Conservation (phyloP, 2,797 vertebrate genomes). For the Yasuhikotakia modesta region DNA sequence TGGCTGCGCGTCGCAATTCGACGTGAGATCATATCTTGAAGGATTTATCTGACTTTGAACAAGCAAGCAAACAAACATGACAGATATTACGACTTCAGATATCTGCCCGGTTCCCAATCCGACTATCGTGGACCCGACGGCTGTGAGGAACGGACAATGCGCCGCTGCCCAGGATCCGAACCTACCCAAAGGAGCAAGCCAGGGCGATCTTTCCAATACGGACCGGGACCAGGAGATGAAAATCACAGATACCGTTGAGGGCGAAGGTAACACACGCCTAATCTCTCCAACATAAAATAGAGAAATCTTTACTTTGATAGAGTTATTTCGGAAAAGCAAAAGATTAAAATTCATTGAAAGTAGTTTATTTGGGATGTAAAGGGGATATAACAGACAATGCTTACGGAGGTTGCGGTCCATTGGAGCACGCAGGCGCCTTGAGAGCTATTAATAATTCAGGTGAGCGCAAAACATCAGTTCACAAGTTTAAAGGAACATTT, state of each 20-base stretch:
- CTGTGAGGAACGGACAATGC: slow-evolving; percentile 75
- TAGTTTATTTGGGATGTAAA: slow-evolving; percentile 10
- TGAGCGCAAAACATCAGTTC: slow-evolving; percentile 13
- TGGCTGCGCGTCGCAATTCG: slow-evolving; percentile 69
- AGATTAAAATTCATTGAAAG: neutral
- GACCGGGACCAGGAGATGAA: slow-evolving; percentile 84
- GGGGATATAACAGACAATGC: slow-evolving; percentile 4
- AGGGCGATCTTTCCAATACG: slow-evolving; percentile 65
- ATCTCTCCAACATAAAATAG: neutral
- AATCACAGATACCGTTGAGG: slow-evolving; percentile 89
- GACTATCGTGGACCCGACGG: slow-evolving; percentile 77
- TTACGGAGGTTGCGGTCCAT: slow-evolving; percentile 19
- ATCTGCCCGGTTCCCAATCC: slow-evolving; percentile 76
- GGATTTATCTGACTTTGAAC: slow-evolving; percentile 44
- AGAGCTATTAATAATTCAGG: slow-evolving; percentile 44
- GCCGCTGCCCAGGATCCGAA: slow-evolving; percentile 69
- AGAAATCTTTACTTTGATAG: neutral
- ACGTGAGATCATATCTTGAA: slow-evolving; percentile 64
- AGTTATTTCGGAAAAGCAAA: slow-evolving; percentile 2
- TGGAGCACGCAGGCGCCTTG: slow-evolving; percentile 12
- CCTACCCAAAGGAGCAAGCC: slow-evolving; percentile 65
- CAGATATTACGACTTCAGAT: slow-evolving; percentile 70
- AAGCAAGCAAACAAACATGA: slow-evolving; percentile 64
- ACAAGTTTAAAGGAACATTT: slow-evolving; percentile 5
- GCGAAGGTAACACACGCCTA: slow-evolving; percentile 82